Evolutionary conservation across 1,140 invertebrate species (phyloP).

Genomic region (Ganaspis sp.): DNA sequence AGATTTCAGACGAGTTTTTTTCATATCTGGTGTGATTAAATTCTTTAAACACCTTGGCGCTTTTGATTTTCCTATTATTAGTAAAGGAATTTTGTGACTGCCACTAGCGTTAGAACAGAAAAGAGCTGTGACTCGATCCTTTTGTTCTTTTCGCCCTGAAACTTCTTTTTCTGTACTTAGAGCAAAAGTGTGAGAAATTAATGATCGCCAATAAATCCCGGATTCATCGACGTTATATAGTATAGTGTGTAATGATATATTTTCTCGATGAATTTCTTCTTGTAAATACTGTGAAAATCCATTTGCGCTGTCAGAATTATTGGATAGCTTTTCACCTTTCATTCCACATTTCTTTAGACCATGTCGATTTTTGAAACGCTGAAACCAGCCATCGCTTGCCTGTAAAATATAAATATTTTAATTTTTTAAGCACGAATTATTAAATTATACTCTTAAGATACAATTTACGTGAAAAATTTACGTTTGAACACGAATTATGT

Average conservation of each 20-base stretch:
- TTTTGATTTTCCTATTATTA: conserved; percentile 54
- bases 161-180: conserved; percentile 36
- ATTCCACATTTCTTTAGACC: background rate
- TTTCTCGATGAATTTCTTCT: background rate
- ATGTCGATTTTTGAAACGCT: conserved; percentile 42
- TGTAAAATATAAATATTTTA: conserved; percentile 22
- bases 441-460: too few species aligned
- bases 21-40: background rate
- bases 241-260: conserved; percentile 40
- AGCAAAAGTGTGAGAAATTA: conserved; percentile 59
- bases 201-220: conserved; percentile 55
- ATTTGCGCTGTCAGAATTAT: conserved; percentile 31
- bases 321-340: conserved; percentile 37
- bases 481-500: too few species aligned
- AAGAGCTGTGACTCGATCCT: conserved; percentile 38
- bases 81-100: conserved; percentile 58
- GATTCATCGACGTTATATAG: conserved; percentile 59
- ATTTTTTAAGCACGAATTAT: too few species aligned
- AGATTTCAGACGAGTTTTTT: too few species aligned
- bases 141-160: conserved; percentile 58
- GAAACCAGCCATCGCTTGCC: conserved; percentile 38
- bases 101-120: conserved; percentile 64
- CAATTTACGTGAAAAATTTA: too few species aligned
- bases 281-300: conserved; percentile 16
- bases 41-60: conserved; percentile 39